Conservation (phyloP, 1,140 invertebrate genomes). For the Doryteuthis pealeii region DNA sequence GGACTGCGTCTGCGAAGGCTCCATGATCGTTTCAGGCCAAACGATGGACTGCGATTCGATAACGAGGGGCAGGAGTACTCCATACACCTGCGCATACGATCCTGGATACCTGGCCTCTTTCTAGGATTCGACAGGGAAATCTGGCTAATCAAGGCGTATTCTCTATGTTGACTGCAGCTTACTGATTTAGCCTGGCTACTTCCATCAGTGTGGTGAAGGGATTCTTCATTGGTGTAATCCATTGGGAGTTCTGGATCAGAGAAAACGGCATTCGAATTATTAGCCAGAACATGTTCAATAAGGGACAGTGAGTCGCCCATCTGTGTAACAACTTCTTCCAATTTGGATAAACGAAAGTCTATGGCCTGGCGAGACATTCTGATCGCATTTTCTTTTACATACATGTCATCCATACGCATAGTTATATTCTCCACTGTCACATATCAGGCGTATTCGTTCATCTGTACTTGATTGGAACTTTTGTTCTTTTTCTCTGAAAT, state of each 20-base stretch:
- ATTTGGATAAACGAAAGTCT: too few species aligned
- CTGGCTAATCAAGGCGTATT: not conserved
- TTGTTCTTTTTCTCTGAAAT: too few species aligned
- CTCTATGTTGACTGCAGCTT: not conserved
- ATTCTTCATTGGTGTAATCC: slow-evolving; percentile 12
- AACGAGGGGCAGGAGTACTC: not conserved
- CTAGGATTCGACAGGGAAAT: not conserved
- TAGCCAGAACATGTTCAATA: slow-evolving; percentile 16
- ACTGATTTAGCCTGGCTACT: slow-evolving; percentile 9
- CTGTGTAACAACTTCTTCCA: too few species aligned
- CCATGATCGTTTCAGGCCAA: too few species aligned
- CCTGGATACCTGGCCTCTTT: not conserved
- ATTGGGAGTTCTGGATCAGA: slow-evolving; percentile 20
- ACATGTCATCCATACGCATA: slow-evolving; percentile 79
- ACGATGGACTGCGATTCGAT: not conserved
- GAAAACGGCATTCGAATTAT: not conserved
- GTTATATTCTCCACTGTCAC: slow-evolving; percentile 85
- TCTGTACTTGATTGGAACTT: too few species aligned
- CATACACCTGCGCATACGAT: not conserved
- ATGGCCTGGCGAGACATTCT: too few species aligned
- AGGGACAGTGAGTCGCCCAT: slow-evolving; percentile 31
- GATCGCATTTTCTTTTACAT: slow-evolving; percentile 86
- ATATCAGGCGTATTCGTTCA: too few species aligned
- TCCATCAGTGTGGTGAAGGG: slow-evolving; percentile 24
- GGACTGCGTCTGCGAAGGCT: too few species aligned